Evolutionary conservation across 2,888 invertebrate species (phyloP).

Genomic region (Thera britannica): DNA sequence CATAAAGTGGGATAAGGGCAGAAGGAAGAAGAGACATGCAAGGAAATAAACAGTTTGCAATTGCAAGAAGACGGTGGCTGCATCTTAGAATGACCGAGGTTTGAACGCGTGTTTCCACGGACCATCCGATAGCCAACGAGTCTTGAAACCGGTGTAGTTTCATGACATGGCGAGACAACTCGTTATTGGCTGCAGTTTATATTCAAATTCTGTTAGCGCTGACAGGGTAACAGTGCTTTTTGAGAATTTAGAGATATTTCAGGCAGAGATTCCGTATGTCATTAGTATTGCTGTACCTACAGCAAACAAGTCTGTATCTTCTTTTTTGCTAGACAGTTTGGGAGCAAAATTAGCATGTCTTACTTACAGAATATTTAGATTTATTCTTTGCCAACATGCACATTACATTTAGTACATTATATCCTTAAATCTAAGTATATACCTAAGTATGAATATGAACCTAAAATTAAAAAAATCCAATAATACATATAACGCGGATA

Average conservation of each 20-base stretch:
- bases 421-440: no score
- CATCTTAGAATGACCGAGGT: neutral
- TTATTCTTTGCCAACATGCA: no score
- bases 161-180: constrained; percentile 37
- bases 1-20: no score
- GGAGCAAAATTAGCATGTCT: no score
- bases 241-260: neutral
- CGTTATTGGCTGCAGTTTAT: constrained; percentile 40
- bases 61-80: neutral
- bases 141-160: constrained; percentile 30
- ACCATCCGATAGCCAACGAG: constrained; percentile 35
- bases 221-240: constrained; percentile 27
- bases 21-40: no score
- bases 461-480: no score
- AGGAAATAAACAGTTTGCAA: neutral
- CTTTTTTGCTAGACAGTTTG: no score
- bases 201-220: constrained; percentile 38
- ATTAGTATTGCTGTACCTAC: neutral
- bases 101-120: constrained; percentile 26
- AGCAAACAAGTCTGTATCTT: no score
- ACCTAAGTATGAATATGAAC: no score
- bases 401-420: no score
- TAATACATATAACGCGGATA: no score
- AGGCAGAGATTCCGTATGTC: neutral
- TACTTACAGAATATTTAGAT: no score